phyloP scores from a whole-genome alignment of 2,888 invertebrate species.

The Caprella mutica region DNA sequence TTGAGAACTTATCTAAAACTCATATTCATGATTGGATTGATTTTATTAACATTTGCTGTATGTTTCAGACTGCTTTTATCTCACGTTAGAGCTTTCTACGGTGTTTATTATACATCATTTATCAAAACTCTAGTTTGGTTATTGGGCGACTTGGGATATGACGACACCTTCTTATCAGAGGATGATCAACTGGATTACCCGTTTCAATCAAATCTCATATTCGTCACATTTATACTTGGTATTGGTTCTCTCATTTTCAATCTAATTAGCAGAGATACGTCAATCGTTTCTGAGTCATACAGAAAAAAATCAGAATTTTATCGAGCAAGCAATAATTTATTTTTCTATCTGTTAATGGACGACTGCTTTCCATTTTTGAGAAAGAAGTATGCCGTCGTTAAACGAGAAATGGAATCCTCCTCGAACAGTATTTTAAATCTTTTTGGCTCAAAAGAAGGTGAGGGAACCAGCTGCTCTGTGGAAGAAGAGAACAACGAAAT shows the following conservation, averaged over 20 bases:
- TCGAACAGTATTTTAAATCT: too few species aligned
- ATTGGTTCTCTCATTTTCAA: conserved; percentile 27
- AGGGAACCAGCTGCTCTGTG: too few species aligned
- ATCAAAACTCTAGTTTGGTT: conserved; percentile 31
- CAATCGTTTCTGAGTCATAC: conserved; percentile 18
- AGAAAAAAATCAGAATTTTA: conserved; percentile 16
- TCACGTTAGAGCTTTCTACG: too few species aligned
- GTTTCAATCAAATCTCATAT: conserved; percentile 18
- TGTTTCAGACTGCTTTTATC: too few species aligned
- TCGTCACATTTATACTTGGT: conserved; percentile 24
- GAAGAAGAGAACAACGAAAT: too few species aligned
- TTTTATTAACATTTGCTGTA: too few species aligned
- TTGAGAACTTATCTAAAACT: too few species aligned
- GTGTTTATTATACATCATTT: too few species aligned
- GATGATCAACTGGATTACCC: conserved; percentile 16
- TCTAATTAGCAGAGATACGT: conserved; percentile 20
- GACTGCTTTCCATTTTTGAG: conserved; percentile 12
- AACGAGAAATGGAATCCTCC: too few species aligned
- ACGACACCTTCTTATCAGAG: conserved; percentile 22
- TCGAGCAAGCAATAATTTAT: conserved; percentile 12
- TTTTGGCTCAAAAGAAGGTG: too few species aligned
- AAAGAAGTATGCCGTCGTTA: background rate
- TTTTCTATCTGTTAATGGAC: conserved; percentile 16
- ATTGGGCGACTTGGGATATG: conserved; percentile 29
- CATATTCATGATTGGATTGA: too few species aligned